Evolutionary conservation across 2,797 vertebrate genomes (phyloP).

Genomic region (Helostoma temminkii): DNA sequence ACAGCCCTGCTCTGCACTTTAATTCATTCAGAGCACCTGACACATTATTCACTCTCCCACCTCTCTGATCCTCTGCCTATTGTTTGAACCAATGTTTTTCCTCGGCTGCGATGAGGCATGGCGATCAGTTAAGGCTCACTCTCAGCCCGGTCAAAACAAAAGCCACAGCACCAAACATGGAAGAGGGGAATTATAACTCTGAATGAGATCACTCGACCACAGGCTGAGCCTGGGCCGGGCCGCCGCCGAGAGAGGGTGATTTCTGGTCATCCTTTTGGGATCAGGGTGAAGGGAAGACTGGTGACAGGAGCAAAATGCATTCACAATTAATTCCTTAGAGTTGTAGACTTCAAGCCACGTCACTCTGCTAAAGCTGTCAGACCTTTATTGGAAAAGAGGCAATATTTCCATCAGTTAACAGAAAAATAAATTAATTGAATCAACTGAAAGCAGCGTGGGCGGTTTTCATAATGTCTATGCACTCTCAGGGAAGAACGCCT

Average conservation of each 20-base stretch:
- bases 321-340: conserved; percentile 67
- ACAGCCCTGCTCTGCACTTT: conserved; percentile 78
- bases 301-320: conserved; percentile 61
- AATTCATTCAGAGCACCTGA: conserved; percentile 83
- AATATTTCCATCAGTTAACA: conserved; percentile 83
- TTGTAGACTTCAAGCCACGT: conserved; percentile 65
- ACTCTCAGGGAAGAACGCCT: conserved; percentile 75
- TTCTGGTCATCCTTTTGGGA: conserved; percentile 61
- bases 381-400: conserved; percentile 81
- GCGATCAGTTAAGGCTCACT: conserved; percentile 72
- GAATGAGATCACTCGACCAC: conserved; percentile 72
- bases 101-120: conserved; percentile 56
- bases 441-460: conserved; percentile 81
- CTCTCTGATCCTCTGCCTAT: conserved; percentile 78
- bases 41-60: conserved; percentile 80
- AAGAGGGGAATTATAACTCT: conserved; percentile 62
- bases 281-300: conserved; percentile 39
- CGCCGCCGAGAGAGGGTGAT: conserved; percentile 53
- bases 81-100: conserved; percentile 75
- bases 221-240: conserved; percentile 35
- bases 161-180: conserved; percentile 68
- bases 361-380: conserved; percentile 75
- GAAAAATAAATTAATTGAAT: conserved; percentile 85
- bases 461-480: conserved; percentile 81
- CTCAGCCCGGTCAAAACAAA: conserved; percentile 71